Conservation (phyloP, 2,888 invertebrate genomes). For the Nezara viridula region DNA sequence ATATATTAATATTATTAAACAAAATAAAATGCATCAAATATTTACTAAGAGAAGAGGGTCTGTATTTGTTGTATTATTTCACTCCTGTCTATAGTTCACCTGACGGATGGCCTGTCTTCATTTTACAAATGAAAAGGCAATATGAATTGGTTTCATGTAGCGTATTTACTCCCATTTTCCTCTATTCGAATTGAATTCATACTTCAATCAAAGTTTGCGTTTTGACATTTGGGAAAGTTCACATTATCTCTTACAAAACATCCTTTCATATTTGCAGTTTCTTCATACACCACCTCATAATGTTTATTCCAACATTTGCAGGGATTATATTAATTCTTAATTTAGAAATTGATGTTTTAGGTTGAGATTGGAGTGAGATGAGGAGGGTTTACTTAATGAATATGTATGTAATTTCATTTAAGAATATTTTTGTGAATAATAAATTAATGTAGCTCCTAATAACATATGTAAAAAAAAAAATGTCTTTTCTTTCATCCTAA, state of each 20-base stretch:
- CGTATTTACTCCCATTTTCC: neutral
- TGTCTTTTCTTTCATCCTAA: too few species aligned
- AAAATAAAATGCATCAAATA: too few species aligned
- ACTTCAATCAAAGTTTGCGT: neutral
- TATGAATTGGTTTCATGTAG: neutral
- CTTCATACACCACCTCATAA: neutral
- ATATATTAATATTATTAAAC: too few species aligned
- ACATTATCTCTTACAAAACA: slow-evolving; percentile 13
- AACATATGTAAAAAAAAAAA: too few species aligned
- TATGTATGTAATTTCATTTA: too few species aligned
- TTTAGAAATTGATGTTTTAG: neutral
- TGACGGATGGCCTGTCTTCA: neutral
- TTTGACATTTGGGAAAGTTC: slow-evolving; percentile 42
- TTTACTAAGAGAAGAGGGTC: too few species aligned
- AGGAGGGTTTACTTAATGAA: too few species aligned
- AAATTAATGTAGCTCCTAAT: too few species aligned
- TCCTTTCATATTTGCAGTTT: neutral
- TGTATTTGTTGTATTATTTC: too few species aligned
- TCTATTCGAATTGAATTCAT: neutral
- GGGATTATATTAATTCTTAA: neutral
- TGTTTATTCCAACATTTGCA: neutral
- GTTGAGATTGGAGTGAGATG: too few species aligned
- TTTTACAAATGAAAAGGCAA: neutral
- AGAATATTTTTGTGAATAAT: too few species aligned
- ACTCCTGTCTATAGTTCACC: too few species aligned